Conservation (phyloP, 1,140 invertebrate genomes). For the Pseudomyrmex pallidus region DNA sequence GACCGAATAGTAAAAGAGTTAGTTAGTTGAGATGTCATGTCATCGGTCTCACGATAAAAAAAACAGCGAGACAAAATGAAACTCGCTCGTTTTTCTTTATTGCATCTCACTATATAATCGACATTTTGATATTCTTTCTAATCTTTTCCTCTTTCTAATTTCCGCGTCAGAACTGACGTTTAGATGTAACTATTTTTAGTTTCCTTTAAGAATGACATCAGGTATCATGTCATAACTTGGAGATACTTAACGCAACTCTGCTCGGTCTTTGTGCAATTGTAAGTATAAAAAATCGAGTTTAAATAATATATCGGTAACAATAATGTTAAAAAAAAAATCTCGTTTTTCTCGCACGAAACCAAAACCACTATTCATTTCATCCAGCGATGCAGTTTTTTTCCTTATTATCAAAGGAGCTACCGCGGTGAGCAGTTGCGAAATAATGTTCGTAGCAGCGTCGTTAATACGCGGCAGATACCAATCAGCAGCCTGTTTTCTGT, state of each 20-base stretch:
- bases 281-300: neutral
- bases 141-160: constrained; percentile 52
- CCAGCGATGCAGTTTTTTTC: constrained; percentile 39
- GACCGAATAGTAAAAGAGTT: constrained; percentile 53
- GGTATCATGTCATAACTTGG: neutral
- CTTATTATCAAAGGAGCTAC: constrained; percentile 64
- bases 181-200: neutral
- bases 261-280: neutral
- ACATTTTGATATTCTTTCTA: constrained; percentile 62
- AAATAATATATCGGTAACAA: no score
- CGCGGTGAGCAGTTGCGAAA: constrained; percentile 65
- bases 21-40: constrained; percentile 66
- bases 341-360: constrained; percentile 27
- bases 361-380: constrained; percentile 13
- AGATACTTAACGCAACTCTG: neutral
- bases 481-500: constrained; percentile 65
- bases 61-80: constrained; percentile 65
- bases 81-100: constrained; percentile 72
- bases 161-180: constrained; percentile 7
- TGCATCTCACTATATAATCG: constrained; percentile 67
- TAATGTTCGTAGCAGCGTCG: constrained; percentile 49
- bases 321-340: no score
- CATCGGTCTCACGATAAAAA: constrained; percentile 74
- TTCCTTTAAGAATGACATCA: neutral
- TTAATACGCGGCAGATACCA: constrained; percentile 69